Evolutionary conservation across 2,113 vertebrate species (phyloP).

Genomic region (Candoia aspera): DNA sequence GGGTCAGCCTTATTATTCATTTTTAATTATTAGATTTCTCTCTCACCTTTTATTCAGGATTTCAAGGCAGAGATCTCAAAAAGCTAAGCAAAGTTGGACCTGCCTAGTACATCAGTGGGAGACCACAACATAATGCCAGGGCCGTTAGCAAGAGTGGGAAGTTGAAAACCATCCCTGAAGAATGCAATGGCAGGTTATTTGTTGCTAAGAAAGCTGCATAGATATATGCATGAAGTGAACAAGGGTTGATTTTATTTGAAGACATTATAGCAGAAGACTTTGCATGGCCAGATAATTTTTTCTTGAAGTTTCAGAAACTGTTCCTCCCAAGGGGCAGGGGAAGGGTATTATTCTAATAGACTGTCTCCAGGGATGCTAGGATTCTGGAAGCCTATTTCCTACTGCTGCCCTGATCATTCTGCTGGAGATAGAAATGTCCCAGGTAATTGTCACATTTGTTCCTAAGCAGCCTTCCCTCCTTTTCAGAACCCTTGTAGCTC

Average conservation of each 20-base stretch:
- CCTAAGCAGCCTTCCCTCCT: neutral
- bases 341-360: neutral
- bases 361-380: neutral
- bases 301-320: neutral
- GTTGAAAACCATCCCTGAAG: neutral
- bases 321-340: neutral
- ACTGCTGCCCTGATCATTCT: neutral
- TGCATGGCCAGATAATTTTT: neutral
- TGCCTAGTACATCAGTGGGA: neutral
- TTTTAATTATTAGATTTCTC: neutral
- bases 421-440: neutral
- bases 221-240: neutral
- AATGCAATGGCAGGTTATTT: neutral
- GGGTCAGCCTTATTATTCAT: neutral
- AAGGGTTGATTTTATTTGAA: neutral
- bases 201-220: neutral
- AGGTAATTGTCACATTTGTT: neutral
- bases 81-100: neutral
- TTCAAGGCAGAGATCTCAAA: neutral
- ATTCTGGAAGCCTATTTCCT: neutral
- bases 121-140: neutral
- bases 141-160: neutral
- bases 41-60: neutral
- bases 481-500: neutral
- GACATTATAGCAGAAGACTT: neutral